phyloP scores from a whole-genome alignment of 2,113 vertebrate species.

The Archilochus colubris region DNA sequence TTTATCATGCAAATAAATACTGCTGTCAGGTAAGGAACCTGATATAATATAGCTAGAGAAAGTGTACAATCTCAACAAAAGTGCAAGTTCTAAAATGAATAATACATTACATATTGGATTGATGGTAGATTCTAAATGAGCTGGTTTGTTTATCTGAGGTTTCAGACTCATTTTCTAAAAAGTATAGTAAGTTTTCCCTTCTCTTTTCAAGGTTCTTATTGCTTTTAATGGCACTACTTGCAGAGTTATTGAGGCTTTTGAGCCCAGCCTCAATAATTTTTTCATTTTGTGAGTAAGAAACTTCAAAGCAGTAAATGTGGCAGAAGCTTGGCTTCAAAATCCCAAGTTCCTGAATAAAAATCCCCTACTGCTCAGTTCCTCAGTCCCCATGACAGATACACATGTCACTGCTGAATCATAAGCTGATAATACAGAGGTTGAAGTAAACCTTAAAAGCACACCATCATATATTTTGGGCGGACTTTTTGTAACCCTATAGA shows the following conservation, averaged over 20 bases:
- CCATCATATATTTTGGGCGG: not conserved
- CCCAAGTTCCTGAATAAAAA: not conserved
- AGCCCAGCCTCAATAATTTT: too few relatives aligned
- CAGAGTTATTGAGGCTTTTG: not conserved
- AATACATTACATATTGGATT: not conserved
- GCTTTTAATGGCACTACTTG: not conserved
- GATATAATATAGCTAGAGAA: not conserved
- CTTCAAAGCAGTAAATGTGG: not conserved
- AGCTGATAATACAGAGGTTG: not conserved
- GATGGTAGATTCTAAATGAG: not conserved
- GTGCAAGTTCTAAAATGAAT: not conserved
- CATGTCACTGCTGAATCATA: not conserved
- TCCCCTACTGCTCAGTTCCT: not conserved
- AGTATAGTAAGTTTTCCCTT: not conserved
- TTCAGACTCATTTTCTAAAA: not conserved
- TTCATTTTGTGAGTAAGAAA: not conserved
- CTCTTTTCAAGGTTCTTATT: not conserved
- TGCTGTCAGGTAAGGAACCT: not conserved
- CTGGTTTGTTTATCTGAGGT: not conserved
- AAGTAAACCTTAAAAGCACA: conserved; percentile 16
- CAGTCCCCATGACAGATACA: accelerated
- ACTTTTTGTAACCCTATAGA: conserved; percentile 5
- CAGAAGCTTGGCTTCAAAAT: not conserved
- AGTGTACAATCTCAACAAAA: not conserved
- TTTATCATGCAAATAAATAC: not conserved